Evolutionary conservation across 2,888 invertebrate species (phyloP).

Genomic region (Arge pagana): DNA sequence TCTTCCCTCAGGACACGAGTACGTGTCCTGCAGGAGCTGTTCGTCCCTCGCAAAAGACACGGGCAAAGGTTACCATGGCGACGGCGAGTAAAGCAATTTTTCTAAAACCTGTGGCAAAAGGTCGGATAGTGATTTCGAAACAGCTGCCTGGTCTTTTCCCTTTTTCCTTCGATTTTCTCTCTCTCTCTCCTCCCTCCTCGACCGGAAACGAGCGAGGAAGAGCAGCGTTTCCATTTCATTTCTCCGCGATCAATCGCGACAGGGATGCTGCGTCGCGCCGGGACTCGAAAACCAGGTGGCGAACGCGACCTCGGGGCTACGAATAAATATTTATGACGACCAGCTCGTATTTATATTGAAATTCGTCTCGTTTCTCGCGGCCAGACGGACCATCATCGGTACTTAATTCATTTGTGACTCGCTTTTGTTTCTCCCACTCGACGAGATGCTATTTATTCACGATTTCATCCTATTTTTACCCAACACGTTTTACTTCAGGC

Average conservation of each 20-base stretch:
- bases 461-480: slow-evolving; percentile 13
- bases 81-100: slow-evolving; percentile 31
- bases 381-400: background rate
- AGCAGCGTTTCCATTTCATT: background rate
- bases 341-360: slow-evolving; percentile 7
- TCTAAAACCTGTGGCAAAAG: background rate
- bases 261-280: too few relatives aligned
- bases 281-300: too few relatives aligned
- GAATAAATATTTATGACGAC: slow-evolving; percentile 19
- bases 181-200: too few relatives aligned
- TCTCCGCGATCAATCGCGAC: background rate
- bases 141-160: too few relatives aligned
- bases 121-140: background rate
- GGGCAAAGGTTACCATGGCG: slow-evolving; percentile 47
- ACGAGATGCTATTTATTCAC: slow-evolving; percentile 10
- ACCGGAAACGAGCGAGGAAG: too few relatives aligned
- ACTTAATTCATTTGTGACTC: slow-evolving; percentile 7
- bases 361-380: slow-evolving; percentile 11
- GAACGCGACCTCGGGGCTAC: too few relatives aligned
- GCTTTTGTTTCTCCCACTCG: background rate
- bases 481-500: slow-evolving; percentile 7
- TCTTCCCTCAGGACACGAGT: slow-evolving; percentile 42
- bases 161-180: too few relatives aligned
- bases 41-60: slow-evolving; percentile 38
- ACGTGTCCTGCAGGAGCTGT: slow-evolving; percentile 44